Evolutionary conservation across 2,797 vertebrate species (phyloP).

Genomic region (Gouania willdenowi): DNA sequence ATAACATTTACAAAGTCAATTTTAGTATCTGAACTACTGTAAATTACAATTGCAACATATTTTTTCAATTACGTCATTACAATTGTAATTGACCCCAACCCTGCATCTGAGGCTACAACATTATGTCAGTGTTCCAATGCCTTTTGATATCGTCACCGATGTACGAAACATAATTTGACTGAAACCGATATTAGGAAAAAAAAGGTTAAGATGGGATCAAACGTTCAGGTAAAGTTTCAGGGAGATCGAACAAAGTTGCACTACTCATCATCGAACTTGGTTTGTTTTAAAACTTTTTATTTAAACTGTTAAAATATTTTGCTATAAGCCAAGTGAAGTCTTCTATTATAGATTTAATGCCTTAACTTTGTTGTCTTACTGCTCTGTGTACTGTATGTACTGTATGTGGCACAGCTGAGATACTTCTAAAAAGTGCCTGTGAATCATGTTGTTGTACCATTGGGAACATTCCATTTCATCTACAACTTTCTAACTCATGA

Average conservation of each 20-base stretch:
- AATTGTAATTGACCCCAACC: too few relatives aligned
- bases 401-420: conserved; percentile 18
- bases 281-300: conserved; percentile 3
- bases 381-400: conserved; percentile 39
- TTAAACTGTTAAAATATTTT: conserved; percentile 3
- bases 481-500: conserved; percentile 30
- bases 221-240: conserved; percentile 26
- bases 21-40: too few relatives aligned
- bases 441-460: conserved; percentile 37
- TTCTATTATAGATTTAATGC: conserved; percentile 43
- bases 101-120: too few relatives aligned
- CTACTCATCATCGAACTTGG: background rate
- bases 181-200: too few relatives aligned
- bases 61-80: too few relatives aligned
- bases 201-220: too few relatives aligned
- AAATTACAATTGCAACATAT: too few relatives aligned
- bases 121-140: conserved; percentile 25
- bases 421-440: conserved; percentile 69
- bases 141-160: conserved; percentile 9
- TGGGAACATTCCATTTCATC: conserved; percentile 29
- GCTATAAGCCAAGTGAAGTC: conserved; percentile 21
- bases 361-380: conserved; percentile 45
- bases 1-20: too few relatives aligned
- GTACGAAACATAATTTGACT: background rate
- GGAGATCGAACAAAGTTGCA: conserved; percentile 20